Conservation (phyloP, 2,888 invertebrate genomes). For the Brachylomia viminalis region DNA sequence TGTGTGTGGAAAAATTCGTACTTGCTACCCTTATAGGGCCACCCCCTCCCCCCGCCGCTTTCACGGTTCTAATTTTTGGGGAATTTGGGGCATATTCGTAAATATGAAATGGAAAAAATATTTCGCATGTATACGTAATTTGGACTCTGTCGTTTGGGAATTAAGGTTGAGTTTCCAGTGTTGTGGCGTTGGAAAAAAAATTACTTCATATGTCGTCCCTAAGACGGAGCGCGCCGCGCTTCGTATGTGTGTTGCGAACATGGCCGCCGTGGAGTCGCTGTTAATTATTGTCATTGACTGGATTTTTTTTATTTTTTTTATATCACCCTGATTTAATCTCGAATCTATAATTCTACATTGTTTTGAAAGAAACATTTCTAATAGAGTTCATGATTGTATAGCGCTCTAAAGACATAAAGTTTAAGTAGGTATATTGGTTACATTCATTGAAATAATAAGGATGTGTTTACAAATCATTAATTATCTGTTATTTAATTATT, state of each 20-base stretch:
- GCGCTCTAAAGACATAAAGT: no score
- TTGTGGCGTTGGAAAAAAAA: constrained; percentile 86
- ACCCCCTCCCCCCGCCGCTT: constrained; percentile 82
- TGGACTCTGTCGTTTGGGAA: constrained; percentile 69
- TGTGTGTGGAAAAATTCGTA: constrained; percentile 78
- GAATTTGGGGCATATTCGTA: constrained; percentile 91
- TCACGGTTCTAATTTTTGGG: constrained; percentile 91
- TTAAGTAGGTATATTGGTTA: background rate
- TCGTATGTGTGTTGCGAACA: constrained; percentile 88
- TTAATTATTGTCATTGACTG: constrained; percentile 52
- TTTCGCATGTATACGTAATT: constrained; percentile 81
- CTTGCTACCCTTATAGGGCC: constrained; percentile 75
- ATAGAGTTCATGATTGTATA: background rate
- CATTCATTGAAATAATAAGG: no score
- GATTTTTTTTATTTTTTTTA: background rate
- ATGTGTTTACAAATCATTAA: no score
- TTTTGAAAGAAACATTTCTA: background rate
- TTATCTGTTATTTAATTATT: no score
- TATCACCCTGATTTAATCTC: background rate
- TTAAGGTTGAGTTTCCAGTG: constrained; percentile 76
- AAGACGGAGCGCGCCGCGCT: constrained; percentile 90
- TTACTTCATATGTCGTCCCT: constrained; percentile 91
- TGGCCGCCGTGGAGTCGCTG: constrained; percentile 72
- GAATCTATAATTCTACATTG: no score
- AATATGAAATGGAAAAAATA: constrained; percentile 91